These are phyloP conservation scores for Stramonita haemastoma DNA, from an alignment of 2,888 invertebrate genomes.

Conservation along the genomic window DNA sequence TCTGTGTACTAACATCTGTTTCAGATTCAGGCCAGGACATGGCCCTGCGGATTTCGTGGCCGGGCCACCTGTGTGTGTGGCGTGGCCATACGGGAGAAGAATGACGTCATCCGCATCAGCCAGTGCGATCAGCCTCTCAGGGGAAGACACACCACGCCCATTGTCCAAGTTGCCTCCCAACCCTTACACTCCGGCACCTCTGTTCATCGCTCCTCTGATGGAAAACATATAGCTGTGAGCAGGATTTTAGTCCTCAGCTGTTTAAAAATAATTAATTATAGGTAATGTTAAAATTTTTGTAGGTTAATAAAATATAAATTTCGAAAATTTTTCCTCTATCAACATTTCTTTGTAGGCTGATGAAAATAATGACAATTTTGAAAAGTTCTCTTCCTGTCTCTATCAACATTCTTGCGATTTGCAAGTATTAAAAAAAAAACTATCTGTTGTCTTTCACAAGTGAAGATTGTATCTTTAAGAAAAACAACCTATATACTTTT, in stretches of 20 bases:
- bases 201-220: background rate
- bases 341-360: background rate
- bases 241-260: background rate
- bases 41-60: background rate
- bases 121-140: background rate
- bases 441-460: too few relatives aligned
- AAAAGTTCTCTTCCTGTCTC: too few relatives aligned
- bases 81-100: conserved; percentile 3
- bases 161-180: background rate
- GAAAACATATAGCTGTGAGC: conserved; percentile 4
- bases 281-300: too few relatives aligned
- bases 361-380: too few relatives aligned
- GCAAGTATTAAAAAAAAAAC: too few relatives aligned
- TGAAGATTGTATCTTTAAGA: too few relatives aligned
- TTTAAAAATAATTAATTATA: too few relatives aligned
- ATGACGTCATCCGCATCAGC: conserved; percentile 25
- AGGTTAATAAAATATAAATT: background rate
- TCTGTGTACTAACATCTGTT: background rate
- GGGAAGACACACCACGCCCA: background rate
- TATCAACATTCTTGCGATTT: too few relatives aligned
- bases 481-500: too few relatives aligned
- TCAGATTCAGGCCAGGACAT: conserved; percentile 7
- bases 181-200: background rate
- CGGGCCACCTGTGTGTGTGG: background rate
- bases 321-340: too few relatives aligned